Conservation (phyloP, 2,113 vertebrate species). For the human (Homo sapiens) region DNA sequence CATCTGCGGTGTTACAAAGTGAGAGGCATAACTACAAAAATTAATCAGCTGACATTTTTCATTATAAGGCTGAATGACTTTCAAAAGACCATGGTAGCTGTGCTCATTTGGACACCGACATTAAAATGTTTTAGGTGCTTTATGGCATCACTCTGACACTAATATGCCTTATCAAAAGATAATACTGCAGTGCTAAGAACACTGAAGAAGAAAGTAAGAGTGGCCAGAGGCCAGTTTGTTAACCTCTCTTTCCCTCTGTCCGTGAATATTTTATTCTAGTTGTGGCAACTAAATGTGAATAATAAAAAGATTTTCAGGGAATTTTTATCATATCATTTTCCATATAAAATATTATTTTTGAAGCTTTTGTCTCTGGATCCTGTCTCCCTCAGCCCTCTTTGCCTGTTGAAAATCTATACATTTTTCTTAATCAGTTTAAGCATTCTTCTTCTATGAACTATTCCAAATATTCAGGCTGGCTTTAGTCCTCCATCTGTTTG, state of each 20-base stretch:
- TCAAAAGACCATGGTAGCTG: not conserved
- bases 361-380: not conserved
- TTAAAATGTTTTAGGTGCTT: not conserved
- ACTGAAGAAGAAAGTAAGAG: not conserved
- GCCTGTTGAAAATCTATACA: not conserved
- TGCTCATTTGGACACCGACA: not conserved
- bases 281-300: not conserved
- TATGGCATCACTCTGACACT: not conserved
- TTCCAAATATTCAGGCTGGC: not conserved
- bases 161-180: not conserved
- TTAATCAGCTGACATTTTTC: constrained; percentile 32
- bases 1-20: constrained; percentile 43
- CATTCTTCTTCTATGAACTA: not conserved
- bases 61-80: constrained; percentile 22
- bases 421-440: not conserved
- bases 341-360: not conserved
- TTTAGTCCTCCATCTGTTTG: not conserved
- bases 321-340: not conserved
- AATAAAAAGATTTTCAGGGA: not conserved
- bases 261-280: not conserved
- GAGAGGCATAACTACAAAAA: constrained; percentile 3
- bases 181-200: not conserved
- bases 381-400: not conserved
- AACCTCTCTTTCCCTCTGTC: not conserved
- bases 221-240: not conserved